These are phyloP conservation scores for Bergia sp. DNA, from an alignment of 92 coral and sea anemone genomes.

Conservation along the genomic window DNA sequence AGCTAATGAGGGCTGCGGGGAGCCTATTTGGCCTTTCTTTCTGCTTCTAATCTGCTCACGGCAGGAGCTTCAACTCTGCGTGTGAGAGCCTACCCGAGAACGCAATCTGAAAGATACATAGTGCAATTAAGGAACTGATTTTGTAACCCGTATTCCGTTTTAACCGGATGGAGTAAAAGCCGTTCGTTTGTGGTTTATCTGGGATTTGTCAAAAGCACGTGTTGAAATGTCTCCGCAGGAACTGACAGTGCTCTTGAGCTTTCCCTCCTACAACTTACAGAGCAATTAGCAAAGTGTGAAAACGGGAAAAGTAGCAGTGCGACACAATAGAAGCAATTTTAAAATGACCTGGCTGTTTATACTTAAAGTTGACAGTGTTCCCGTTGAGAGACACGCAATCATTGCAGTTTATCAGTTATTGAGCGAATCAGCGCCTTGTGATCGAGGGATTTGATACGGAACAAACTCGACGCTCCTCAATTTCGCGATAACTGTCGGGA, in stretches of 20 bases:
- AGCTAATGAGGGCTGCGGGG: constrained; percentile 56
- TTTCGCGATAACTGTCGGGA: constrained; percentile 14
- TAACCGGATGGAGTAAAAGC: constrained; percentile 23
- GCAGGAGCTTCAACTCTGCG: constrained; percentile 50
- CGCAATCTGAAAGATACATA: constrained; percentile 1
- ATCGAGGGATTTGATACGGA: constrained; percentile 4
- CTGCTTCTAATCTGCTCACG: constrained; percentile 39
- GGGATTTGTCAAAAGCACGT: constrained; percentile 48
- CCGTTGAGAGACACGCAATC: constrained; percentile 86
- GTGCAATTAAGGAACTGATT: constrained; percentile 8
- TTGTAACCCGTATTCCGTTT: background rate
- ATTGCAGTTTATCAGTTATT: constrained; percentile 15
- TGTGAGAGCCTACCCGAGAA: constrained; percentile 53
- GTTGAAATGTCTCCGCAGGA: constrained; percentile 39
- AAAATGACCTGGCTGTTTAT: constrained; percentile 89
- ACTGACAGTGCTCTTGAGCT: constrained; percentile 48
- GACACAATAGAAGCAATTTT: constrained; percentile 90
- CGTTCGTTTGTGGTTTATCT: constrained; percentile 32
- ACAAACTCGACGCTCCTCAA: background rate
- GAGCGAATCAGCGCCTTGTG: constrained; percentile 19
- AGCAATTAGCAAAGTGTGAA: constrained; percentile 38
- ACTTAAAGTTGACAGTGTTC: constrained; percentile 83
- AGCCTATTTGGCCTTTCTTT: background rate
- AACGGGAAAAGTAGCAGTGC: constrained; percentile 47
- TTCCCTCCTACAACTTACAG: constrained; percentile 42